Base-by-base conservation (phyloP, 2,113 vertebrate genomes). In the Actenoides lindsayi region DNA sequence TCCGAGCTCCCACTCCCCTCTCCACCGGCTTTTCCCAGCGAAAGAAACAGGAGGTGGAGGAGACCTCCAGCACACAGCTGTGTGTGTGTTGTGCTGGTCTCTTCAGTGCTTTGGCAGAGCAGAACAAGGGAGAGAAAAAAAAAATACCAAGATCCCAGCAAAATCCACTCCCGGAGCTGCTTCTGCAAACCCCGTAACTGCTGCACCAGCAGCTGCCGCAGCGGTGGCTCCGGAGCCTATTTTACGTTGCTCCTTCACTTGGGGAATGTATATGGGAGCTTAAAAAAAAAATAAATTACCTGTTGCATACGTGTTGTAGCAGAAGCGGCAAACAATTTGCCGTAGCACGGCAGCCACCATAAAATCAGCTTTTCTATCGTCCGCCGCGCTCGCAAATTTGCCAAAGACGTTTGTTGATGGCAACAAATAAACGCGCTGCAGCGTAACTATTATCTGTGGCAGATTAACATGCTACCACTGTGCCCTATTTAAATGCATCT, bases 371-470 rank as follows among this genome's bases (percentile, higher is more conserved):
- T 96, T 93, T 96, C 87, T 78, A 86, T 79, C 77, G 75, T 95
- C 91, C 93, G 79, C 77, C 24, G 21, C 80, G 85, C 27, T 79
- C 82, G 80, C 68, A 88, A 73, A 94, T 96, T 97, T 96, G 95
- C 94, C 94, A 94, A 83, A 71, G 64, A 92, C 13, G 1, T 68
- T 65, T 65, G 77, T 93, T 88, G 95, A 95, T 94, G 84, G 92
- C 83, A 88, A 94, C 84, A 95, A 96, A 96, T 97, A 95, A 97
- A 95, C 42, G 78, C 94, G 65, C 95, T 93, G 96, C 94, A 87
- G 96, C 76, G 91, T 95, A 97, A 94, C 95, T 90, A 94, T 97
- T 96, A 96, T 96, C 89, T 90, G 92, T 97, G 92, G 95, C 95
- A 96, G 94, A 96, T 96, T 96, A 95, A 96, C 94, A 90, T 93